Base-by-base conservation (phyloP, 2,888 invertebrate genomes). In the Ashinkailepas kermadecensis region DNA sequence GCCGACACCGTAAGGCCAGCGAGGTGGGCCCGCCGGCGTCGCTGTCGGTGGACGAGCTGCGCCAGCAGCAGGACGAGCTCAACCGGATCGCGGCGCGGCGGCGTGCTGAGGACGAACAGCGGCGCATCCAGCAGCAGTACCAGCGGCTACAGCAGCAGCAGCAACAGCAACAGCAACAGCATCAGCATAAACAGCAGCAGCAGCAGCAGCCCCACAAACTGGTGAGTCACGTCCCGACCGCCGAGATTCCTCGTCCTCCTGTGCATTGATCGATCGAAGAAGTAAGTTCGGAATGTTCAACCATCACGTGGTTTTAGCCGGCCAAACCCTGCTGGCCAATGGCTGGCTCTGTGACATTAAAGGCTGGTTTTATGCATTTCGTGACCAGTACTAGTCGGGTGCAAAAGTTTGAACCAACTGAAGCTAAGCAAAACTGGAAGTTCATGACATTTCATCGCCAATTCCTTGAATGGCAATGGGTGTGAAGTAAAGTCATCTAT, bases 51-150 rank as follows among this genome's bases (percentile, higher is more conserved):
- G 83, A 62, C 83, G 82, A 15, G 82, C 84, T 59, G 82, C 83
- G 21, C 82, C 84, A n/a, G 84, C 84, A 25, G 83, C 83, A 13
- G 83, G 83, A 81, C 18, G 84, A 83, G 81, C 89, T n/a, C 88
- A 89, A 0, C 86, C 89, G n/a, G 86, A 89, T 1, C 89, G 90
- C 0, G 89, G 85, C 90, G 23, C 79, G 82, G 65, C 80, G 83
- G 15, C 81, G 80, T 11, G 81, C 82, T 25, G 86, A 87, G 64
- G 87, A 87, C 54, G 88, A 88, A 83, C 87, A 88, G 82, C 85
- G 86, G 82, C 85, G 88, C 84, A 87, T 88, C 82, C 88, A 89
- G 84, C 89, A 89, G 82, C 88, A 89, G 81, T 88, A 88, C 84
- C 85, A 87, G 81, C 85, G 87, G 80, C 85, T 89, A 21, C 85